phyloP scores from a whole-genome alignment of 1,140 invertebrate species.

The Bombyx mandarina region DNA sequence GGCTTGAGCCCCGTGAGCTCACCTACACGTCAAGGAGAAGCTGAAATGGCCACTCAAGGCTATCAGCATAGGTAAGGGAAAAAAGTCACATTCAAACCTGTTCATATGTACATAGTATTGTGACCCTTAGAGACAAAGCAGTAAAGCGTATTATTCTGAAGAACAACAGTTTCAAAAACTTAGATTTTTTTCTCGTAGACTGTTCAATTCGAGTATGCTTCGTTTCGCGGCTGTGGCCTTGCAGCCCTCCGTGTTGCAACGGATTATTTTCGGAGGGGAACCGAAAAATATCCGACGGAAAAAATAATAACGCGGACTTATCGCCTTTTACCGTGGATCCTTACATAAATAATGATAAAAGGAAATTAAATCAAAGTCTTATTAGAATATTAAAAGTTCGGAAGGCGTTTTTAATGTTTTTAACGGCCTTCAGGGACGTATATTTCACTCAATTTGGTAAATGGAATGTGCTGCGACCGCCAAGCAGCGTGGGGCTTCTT shows the following conservation, averaged over 20 bases:
- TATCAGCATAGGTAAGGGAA: too few relatives aligned
- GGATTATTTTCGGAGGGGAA: conserved; percentile 28
- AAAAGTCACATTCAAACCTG: too few relatives aligned
- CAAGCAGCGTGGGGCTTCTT: too few relatives aligned
- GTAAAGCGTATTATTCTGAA: too few relatives aligned
- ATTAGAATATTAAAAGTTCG: conserved; percentile 68
- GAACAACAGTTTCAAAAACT: too few relatives aligned
- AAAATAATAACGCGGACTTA: conserved; percentile 63
- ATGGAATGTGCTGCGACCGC: conserved; percentile 36
- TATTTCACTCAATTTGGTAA: conserved; percentile 68
- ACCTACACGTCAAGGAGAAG: too few relatives aligned
- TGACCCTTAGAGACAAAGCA: too few relatives aligned
- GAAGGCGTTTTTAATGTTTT: conserved; percentile 64
- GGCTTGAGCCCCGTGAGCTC: too few relatives aligned
- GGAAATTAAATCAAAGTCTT: conserved; percentile 70
- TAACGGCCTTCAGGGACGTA: conserved; percentile 52
- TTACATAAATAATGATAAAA: conserved; percentile 71
- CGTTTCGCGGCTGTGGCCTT: conserved; percentile 22
- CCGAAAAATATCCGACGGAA: conserved; percentile 29
- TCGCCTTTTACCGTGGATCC: conserved; percentile 58
- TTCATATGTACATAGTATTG: too few relatives aligned
- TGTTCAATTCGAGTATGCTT: too few relatives aligned
- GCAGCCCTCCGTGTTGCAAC: conserved; percentile 22
- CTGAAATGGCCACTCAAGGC: too few relatives aligned
- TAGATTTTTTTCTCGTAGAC: too few relatives aligned